Conservation (phyloP, 2,797 vertebrate species). For the Cyclopterus lumpus region DNA sequence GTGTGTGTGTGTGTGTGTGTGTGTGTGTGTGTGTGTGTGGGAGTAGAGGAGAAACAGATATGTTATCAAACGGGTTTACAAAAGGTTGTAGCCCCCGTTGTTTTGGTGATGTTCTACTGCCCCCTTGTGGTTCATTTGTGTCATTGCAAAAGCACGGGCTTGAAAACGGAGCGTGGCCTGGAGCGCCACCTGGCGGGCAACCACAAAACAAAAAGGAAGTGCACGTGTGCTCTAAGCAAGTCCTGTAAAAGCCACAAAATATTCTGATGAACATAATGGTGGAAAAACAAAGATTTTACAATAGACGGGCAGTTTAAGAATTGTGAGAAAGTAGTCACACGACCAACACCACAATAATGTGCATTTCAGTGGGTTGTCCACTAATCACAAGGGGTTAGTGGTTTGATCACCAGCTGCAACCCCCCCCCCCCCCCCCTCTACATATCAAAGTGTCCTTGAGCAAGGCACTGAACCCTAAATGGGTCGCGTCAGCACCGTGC, state of each 20-base stretch:
- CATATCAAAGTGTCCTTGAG: not conserved
- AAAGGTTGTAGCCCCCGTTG: slow-evolving; percentile 26
- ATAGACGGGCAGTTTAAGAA: not conserved
- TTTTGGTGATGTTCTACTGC: slow-evolving; percentile 66
- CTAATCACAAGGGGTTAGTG: not conserved
- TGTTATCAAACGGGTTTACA: slow-evolving; percentile 51
- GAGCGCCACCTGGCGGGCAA: slow-evolving; percentile 71
- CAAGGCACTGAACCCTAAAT: not conserved
- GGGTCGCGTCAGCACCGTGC: not conserved
- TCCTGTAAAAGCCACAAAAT: not conserved
- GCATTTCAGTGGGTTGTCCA: not conserved
- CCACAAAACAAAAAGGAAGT: slow-evolving; percentile 13
- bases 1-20: slow-evolving; percentile 11
- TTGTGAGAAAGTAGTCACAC: not conserved
- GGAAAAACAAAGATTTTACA: not conserved
- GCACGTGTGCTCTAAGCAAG: not conserved
- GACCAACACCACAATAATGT: too few species aligned
- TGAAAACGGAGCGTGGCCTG: slow-evolving; percentile 30
- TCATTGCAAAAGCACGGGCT: slow-evolving; percentile 15
- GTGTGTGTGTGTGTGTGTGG: slow-evolving; percentile 22
- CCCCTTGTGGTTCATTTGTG: slow-evolving; percentile 48
- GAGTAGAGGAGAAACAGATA: slow-evolving; percentile 44
- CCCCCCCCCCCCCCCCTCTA: too few species aligned
- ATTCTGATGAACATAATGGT: not conserved
- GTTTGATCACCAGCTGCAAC: not conserved